Evolutionary conservation across 2,113 vertebrate species (phyloP).

Genomic region (Periophthalmodon schlosseri): DNA sequence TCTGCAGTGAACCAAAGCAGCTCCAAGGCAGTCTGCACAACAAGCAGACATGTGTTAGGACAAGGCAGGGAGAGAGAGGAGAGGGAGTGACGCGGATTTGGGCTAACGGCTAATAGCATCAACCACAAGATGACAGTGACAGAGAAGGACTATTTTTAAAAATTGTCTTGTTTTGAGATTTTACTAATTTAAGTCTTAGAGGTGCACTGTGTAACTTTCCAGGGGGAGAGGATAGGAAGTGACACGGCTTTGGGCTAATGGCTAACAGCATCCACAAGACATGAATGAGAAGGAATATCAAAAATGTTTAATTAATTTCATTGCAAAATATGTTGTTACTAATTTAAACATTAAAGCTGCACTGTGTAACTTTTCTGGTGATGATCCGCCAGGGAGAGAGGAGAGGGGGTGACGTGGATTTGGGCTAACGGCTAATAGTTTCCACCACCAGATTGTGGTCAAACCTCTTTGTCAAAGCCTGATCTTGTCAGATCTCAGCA

Average conservation of each 20-base stretch:
- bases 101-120: neutral
- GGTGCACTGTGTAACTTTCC: too few relatives aligned
- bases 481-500: too few relatives aligned
- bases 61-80: neutral
- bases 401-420: neutral
- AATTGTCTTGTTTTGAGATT: too few relatives aligned
- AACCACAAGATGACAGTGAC: neutral
- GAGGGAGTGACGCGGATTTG: neutral
- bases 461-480: too few relatives aligned
- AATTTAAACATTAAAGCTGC: too few relatives aligned
- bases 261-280: neutral
- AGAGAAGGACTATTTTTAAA: too few relatives aligned
- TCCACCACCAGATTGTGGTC: neutral
- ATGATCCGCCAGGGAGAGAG: too few relatives aligned
- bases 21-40: slow-evolving; percentile 15
- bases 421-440: neutral
- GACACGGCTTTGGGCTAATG: neutral
- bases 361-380: too few relatives aligned
- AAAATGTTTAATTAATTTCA: too few relatives aligned
- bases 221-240: neutral
- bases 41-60: slow-evolving; percentile 28
- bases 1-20: slow-evolving; percentile 14
- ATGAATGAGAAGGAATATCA: too few relatives aligned
- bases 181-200: too few relatives aligned
- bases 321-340: too few relatives aligned